Conservation (phyloP, 2,113 vertebrate genomes). For the Neogobius melanostomus region DNA sequence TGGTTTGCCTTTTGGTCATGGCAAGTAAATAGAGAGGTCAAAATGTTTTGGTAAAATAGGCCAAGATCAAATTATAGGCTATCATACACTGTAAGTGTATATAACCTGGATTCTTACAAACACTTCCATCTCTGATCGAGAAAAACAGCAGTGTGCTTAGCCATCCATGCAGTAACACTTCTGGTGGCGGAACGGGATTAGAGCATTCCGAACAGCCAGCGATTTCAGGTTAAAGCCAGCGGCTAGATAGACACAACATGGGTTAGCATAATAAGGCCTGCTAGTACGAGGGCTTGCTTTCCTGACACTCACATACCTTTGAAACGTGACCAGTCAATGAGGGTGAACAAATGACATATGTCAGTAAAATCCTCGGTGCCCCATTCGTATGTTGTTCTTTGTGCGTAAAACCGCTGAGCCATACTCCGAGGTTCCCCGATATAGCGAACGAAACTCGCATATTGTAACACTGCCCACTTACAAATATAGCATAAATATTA, state of each 20-base stretch:
- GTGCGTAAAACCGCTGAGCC: conserved; percentile 76
- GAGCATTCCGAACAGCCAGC: conserved; percentile 39
- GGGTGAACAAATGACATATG: conserved; percentile 64
- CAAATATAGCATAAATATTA: conserved; percentile 24
- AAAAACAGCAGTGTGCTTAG: conserved; percentile 18
- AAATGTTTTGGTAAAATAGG: too few species aligned
- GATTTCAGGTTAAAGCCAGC: conserved; percentile 38
- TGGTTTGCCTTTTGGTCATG: too few species aligned
- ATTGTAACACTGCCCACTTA: conserved; percentile 14
- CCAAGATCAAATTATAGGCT: too few species aligned
- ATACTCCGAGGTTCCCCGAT: conserved; percentile 51
- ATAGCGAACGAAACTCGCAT: conserved; percentile 31
- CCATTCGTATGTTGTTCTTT: conserved; percentile 70
- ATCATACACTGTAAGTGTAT: too few species aligned
- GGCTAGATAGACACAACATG: conserved; percentile 38
- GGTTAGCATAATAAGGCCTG: conserved; percentile 54
- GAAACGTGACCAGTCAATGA: conserved; percentile 47
- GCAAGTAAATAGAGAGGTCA: too few species aligned
- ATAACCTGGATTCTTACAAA: not conserved
- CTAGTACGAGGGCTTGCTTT: conserved; percentile 48
- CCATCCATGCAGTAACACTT: conserved; percentile 13
- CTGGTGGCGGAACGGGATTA: conserved; percentile 38
- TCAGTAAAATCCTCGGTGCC: conserved; percentile 41
- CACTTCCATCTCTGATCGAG: conserved; percentile 6
- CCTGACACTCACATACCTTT: conserved; percentile 28